Evolutionary conservation across 2,113 vertebrate species (phyloP).

Genomic region (Accipiter virgatus): DNA sequence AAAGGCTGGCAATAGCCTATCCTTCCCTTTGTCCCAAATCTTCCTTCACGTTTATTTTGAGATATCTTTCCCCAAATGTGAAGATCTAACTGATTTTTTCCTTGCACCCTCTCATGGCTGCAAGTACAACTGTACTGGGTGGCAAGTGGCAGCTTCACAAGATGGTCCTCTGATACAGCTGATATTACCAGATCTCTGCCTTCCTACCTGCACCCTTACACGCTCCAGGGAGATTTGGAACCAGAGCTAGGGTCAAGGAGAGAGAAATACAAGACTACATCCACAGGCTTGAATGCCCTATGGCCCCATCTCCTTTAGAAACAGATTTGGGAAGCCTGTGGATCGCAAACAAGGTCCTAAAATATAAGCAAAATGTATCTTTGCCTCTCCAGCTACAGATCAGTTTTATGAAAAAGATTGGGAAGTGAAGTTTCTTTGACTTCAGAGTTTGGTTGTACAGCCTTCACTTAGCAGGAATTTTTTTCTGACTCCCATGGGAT

Average conservation of each 20-base stretch:
- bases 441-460: not conserved
- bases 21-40: not conserved
- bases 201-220: not conserved
- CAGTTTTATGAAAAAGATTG: not conserved
- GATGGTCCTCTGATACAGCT: not conserved
- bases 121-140: not conserved
- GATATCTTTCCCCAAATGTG: not conserved
- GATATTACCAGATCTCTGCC: not conserved
- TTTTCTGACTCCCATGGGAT: not conserved
- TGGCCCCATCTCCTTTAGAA: not conserved
- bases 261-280: not conserved
- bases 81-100: not conserved
- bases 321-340: not conserved
- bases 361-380: not conserved
- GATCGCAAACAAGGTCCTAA: not conserved
- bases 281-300: not conserved
- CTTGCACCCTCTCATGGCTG: not conserved
- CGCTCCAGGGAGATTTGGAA: not conserved
- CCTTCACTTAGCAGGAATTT: not conserved
- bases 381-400: not conserved
- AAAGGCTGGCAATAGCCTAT: not conserved
- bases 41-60: not conserved
- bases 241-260: not conserved
- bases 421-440: not conserved
- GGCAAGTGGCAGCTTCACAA: not conserved